A percentile compares a stretch with the other conserved stretches of the same genome.
phyloP scores from a whole-genome alignment of 2,888 invertebrate species.

The Eupithecia subfuscata region DNA sequence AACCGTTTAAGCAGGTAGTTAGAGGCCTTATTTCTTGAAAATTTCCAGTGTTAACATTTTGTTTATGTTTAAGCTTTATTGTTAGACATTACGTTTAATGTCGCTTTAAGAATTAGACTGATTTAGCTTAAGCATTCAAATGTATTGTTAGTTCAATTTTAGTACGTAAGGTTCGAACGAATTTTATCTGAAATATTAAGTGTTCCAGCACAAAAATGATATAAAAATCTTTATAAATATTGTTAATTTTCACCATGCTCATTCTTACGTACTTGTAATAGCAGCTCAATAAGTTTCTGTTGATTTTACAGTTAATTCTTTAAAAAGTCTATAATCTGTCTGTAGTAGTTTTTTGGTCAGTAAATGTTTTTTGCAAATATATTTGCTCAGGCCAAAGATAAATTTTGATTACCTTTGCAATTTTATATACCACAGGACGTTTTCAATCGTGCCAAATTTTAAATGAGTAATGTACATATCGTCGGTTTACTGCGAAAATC shows the following conservation, averaged over 20 bases:
- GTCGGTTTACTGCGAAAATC: too few species aligned
- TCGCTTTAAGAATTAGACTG: constrained; percentile 84
- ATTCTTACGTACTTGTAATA: constrained; percentile 43
- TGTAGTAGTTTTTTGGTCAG: constrained; percentile 70
- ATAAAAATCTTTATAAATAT: constrained; percentile 27
- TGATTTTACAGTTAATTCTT: constrained; percentile 47
- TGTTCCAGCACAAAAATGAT: constrained; percentile 30
- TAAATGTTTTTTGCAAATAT: constrained; percentile 54
- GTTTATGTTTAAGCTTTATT: constrained; percentile 81
- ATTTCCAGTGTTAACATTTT: constrained; percentile 78
- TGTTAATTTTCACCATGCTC: constrained; percentile 34
- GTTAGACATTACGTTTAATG: constrained; percentile 74
- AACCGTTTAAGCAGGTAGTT: constrained; percentile 48
- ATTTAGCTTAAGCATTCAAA: constrained; percentile 82
- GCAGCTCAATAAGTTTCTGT: constrained; percentile 30
- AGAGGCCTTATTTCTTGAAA: constrained; percentile 77
- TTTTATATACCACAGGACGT: constrained; percentile 52
- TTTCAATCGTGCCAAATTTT: constrained; percentile 69
- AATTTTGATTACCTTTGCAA: constrained; percentile 45
- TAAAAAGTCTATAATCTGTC: constrained; percentile 54
- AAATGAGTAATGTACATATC: neutral
- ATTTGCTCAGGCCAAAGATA: constrained; percentile 67
- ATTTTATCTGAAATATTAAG: constrained; percentile 45
- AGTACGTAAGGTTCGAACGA: constrained; percentile 71
- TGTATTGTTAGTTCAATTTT: constrained; percentile 78